Percentiles rank a stretch among this genome's conserved stretches.
These are phyloP conservation scores for Lepidocyrtinus sp. DNA, from an alignment of 2,888 invertebrate species.

Conservation along the genomic window DNA sequence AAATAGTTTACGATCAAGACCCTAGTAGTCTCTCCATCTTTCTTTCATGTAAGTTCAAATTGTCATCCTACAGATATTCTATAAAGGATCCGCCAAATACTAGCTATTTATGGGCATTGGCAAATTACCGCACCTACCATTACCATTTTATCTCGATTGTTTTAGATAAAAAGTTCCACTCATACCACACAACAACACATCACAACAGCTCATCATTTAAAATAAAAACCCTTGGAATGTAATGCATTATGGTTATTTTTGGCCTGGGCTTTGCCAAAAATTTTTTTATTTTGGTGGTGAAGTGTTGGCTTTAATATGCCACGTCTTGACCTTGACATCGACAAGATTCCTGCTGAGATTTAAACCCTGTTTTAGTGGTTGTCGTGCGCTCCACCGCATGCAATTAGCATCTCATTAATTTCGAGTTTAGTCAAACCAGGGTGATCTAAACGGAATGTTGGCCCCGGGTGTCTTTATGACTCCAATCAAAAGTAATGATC, in stretches of 20 bases:
- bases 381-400: conserved; percentile 26
- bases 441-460: conserved; percentile 12
- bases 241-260: conserved; percentile 1
- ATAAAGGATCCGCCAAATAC: conserved; percentile 4
- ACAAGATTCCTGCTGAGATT: conserved; percentile 19
- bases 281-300: too few relatives aligned
- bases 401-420: conserved; percentile 37
- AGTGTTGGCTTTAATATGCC: too few relatives aligned
- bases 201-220: too few relatives aligned
- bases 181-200: too few relatives aligned
- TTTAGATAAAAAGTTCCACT: too few relatives aligned
- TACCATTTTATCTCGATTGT: too few relatives aligned
- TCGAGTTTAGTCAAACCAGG: neutral
- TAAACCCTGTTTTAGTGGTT: conserved; percentile 22
- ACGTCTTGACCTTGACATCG: conserved; percentile 54
- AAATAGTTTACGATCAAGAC: too few relatives aligned
- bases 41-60: too few relatives aligned
- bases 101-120: conserved; percentile 49
- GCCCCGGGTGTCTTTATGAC: too few relatives aligned
- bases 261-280: neutral
- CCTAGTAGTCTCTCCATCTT: too few relatives aligned
- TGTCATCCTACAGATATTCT: conserved; percentile 40
- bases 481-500: too few relatives aligned
- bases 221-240: conserved; percentile 12
- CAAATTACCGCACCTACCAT: conserved; percentile 29